These are phyloP conservation scores for Polyommatus iphigenia DNA, from an alignment of 2,888 invertebrate genomes.

Conservation along the genomic window DNA sequence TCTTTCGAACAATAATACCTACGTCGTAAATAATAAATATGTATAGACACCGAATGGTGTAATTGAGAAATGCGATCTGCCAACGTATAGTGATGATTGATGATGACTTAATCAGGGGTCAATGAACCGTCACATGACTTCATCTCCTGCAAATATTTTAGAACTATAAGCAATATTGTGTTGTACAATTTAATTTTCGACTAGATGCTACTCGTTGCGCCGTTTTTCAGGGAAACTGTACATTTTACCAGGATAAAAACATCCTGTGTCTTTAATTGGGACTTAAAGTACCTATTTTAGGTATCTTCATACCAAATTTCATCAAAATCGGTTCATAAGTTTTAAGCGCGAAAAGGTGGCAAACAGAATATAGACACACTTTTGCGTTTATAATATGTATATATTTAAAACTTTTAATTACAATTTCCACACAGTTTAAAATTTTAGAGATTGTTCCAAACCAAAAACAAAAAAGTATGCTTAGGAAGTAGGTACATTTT, in stretches of 20 bases:
- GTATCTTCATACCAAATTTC: no score
- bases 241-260: background rate
- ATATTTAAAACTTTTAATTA: no score
- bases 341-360: no score
- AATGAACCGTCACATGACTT: slow-evolving; percentile 63
- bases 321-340: no score
- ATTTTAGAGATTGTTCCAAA: background rate
- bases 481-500: background rate
- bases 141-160: slow-evolving; percentile 54
- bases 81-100: slow-evolving; percentile 67
- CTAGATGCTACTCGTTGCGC: slow-evolving; percentile 36
- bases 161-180: slow-evolving; percentile 40
- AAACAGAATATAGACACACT: no score
- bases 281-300: no score
- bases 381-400: no score
- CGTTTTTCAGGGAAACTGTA: no score
- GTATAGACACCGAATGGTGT: background rate
- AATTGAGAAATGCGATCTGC: slow-evolving; percentile 65
- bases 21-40: background rate
- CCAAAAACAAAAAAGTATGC: background rate
- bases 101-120: slow-evolving; percentile 75
- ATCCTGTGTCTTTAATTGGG: no score
- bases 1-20: background rate
- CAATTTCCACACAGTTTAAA: no score
- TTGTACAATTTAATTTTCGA: background rate